These are phyloP conservation scores for Rhinichthys osculus DNA, from an alignment of 2,797 vertebrate species.

Conservation along the genomic window DNA sequence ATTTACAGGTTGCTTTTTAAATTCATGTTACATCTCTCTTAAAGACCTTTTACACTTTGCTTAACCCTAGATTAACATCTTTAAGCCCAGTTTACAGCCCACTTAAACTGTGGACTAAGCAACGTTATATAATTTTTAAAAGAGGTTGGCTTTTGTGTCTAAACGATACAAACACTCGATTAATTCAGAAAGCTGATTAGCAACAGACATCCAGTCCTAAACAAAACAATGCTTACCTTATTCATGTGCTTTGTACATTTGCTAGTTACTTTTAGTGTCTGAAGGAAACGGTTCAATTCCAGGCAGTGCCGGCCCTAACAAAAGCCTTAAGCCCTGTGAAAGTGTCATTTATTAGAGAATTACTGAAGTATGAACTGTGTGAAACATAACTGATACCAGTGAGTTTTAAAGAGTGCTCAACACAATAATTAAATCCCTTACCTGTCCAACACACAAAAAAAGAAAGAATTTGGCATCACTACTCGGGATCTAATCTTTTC, in stretches of 20 bases:
- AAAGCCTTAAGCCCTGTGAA: neutral
- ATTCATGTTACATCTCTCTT: neutral
- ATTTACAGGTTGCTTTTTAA: constrained; percentile 6
- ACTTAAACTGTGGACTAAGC: neutral
- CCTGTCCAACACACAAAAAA: no score
- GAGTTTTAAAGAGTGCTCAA: neutral
- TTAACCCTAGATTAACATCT: neutral
- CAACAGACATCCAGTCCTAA: no score
- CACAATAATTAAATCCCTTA: neutral
- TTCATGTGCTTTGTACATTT: neutral
- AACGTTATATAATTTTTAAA: neutral
- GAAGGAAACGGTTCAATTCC: neutral
- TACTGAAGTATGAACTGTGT: neutral
- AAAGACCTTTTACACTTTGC: neutral
- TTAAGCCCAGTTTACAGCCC: neutral
- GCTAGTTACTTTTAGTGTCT: neutral
- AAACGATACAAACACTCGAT: neutral
- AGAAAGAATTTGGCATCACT: no score
- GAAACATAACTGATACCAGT: neutral
- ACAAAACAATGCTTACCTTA: neutral
- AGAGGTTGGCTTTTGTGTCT: neutral
- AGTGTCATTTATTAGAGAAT: neutral
- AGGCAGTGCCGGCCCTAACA: no score
- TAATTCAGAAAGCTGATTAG: neutral
- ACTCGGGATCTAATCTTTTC: neutral